Evolutionary conservation across 2,113 vertebrate genomes (phyloP).

Genomic region (Eublepharis macularius): DNA sequence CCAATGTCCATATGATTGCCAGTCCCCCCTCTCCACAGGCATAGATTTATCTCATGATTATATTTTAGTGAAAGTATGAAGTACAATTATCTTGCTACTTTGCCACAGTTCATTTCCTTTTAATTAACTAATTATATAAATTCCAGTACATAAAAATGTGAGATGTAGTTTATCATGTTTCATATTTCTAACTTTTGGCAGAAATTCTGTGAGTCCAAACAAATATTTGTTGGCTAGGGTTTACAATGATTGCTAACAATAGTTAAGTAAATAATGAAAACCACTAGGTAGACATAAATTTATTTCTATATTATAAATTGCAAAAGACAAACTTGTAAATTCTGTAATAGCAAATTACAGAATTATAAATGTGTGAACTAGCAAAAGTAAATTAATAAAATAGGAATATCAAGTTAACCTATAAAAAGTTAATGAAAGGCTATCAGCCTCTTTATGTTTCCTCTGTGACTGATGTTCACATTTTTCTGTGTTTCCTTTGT

Average conservation of each 20-base stretch:
- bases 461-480: neutral
- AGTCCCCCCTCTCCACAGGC: no score
- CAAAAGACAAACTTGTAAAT: neutral
- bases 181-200: neutral
- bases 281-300: neutral
- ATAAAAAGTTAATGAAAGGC: neutral
- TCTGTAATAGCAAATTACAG: neutral
- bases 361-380: neutral
- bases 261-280: neutral
- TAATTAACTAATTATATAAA: neutral
- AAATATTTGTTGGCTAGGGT: neutral
- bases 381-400: neutral
- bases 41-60: neutral
- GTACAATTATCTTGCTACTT: neutral
- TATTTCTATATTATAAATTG: neutral
- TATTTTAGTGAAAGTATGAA: neutral
- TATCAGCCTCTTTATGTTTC: neutral
- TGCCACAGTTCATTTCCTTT: neutral
- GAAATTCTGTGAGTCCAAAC: neutral
- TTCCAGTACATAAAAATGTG: neutral
- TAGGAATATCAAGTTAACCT: neutral
- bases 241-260: neutral
- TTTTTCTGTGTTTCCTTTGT: neutral
- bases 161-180: neutral
- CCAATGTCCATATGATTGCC: neutral